phyloP scores from a whole-genome alignment of 2,888 invertebrate species.

The Chaitophorus viminalis region DNA sequence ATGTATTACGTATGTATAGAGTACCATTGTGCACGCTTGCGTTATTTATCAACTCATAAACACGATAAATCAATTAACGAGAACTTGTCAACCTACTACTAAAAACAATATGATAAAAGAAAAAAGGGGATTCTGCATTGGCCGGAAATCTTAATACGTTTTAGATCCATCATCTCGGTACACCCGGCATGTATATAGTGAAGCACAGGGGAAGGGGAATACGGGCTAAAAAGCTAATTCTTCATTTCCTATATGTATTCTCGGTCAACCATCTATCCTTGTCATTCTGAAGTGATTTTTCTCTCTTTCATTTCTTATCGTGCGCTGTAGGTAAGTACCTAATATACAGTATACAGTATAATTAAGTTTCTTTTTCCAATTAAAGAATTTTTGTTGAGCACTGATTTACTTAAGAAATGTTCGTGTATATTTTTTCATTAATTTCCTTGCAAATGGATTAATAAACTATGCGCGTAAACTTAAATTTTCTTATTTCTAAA shows the following conservation, averaged over 20 bases:
- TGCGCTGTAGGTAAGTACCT: too few species aligned
- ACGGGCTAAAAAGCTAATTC: slow-evolving; percentile 39
- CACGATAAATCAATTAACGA: slow-evolving; percentile 59
- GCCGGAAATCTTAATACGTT: slow-evolving; percentile 59
- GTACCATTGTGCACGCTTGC: too few species aligned
- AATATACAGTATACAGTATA: too few species aligned
- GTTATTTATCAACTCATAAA: slow-evolving; percentile 13
- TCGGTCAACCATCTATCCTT: not conserved
- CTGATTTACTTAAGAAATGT: too few species aligned
- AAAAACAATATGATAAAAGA: slow-evolving; percentile 6
- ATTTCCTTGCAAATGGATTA: too few species aligned
- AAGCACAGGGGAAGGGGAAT: not conserved
- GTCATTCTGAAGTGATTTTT: not conserved
- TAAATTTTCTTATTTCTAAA: too few species aligned
- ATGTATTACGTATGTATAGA: too few species aligned
- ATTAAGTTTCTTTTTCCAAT: too few species aligned
- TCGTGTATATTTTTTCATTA: too few species aligned
- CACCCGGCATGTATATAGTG: not conserved
- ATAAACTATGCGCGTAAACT: too few species aligned
- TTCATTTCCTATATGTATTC: slow-evolving; percentile 20
- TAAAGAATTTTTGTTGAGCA: too few species aligned
- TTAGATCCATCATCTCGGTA: slow-evolving; percentile 58
- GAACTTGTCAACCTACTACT: slow-evolving; percentile 14
- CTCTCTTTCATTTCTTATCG: not conserved
- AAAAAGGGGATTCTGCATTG: not conserved